phyloP scores from a whole-genome alignment of 2,797 vertebrate species.

The Neosilurus mollespiculum region DNA sequence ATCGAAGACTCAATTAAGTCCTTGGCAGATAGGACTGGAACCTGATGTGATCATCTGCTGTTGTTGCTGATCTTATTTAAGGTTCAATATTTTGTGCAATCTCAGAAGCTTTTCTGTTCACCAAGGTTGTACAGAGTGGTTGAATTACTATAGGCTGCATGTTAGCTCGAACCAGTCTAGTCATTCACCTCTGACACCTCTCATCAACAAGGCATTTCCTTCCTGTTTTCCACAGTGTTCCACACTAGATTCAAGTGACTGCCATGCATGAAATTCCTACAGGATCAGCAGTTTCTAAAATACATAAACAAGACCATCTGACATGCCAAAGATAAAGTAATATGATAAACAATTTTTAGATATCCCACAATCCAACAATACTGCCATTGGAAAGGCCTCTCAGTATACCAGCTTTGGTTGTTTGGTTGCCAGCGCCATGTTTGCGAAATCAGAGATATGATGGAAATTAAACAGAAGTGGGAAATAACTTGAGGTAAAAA shows the following conservation, averaged over 20 bases:
- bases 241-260: neutral
- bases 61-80: neutral
- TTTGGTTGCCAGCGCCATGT: too few species aligned
- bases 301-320: neutral
- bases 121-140: neutral
- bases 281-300: neutral
- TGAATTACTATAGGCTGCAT: neutral
- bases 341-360: too few species aligned
- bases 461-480: too few species aligned
- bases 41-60: neutral
- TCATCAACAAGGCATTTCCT: neutral
- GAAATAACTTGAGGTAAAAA: too few species aligned
- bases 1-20: neutral
- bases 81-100: neutral
- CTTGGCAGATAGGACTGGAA: neutral
- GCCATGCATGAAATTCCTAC: neutral
- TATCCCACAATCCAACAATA: too few species aligned
- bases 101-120: neutral
- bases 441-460: too few species aligned
- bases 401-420: too few species aligned
- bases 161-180: neutral
- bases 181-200: neutral
- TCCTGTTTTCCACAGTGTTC: neutral
- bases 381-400: too few species aligned
- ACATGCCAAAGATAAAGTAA: neutral